A percentile compares a stretch with the other conserved stretches of the same genome.
Evolutionary conservation across 1,140 invertebrate genomes (phyloP).

Genomic region (Tetraneura akinire): DNA sequence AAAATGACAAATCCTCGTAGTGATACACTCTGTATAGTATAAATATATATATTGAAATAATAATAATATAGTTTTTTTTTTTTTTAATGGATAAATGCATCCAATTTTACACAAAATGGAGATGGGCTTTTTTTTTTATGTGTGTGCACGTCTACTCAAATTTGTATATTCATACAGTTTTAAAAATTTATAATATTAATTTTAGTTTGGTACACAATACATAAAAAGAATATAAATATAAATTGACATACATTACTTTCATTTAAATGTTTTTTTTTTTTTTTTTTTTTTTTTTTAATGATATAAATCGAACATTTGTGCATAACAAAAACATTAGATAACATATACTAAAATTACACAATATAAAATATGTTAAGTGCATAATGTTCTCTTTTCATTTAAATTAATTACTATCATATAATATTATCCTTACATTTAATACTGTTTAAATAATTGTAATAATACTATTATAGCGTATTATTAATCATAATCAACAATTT

Average conservation of each 20-base stretch:
- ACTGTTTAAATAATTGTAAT: conserved; percentile 29
- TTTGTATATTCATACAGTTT: background rate
- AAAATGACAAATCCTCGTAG: too few species aligned
- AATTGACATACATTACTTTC: conserved; percentile 34
- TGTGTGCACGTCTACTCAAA: background rate
- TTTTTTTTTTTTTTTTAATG: too few species aligned
- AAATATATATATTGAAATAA: too few species aligned
- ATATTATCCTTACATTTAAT: conserved; percentile 9
- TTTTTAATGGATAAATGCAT: too few species aligned
- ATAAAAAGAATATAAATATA: conserved; percentile 12
- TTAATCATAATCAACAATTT: conserved; percentile 3
- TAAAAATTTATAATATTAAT: background rate
- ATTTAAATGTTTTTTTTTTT: background rate
- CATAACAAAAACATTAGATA: background rate
- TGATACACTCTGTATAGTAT: background rate
- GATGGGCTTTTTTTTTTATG: background rate
- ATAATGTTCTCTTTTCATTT: background rate
- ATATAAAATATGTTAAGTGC: conserved; percentile 10
- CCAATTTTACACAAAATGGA: conserved; percentile 4
- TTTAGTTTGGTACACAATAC: background rate
- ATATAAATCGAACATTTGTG: conserved; percentile 1
- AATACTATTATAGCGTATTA: conserved; percentile 35
- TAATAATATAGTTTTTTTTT: too few species aligned
- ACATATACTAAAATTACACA: background rate
- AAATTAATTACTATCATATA: background rate